Evolutionary conservation across 64 coral and sea anemone species (phyloP), one percentile per base, ranked within the genome.

Genomic region (Porites lutea): DNA sequence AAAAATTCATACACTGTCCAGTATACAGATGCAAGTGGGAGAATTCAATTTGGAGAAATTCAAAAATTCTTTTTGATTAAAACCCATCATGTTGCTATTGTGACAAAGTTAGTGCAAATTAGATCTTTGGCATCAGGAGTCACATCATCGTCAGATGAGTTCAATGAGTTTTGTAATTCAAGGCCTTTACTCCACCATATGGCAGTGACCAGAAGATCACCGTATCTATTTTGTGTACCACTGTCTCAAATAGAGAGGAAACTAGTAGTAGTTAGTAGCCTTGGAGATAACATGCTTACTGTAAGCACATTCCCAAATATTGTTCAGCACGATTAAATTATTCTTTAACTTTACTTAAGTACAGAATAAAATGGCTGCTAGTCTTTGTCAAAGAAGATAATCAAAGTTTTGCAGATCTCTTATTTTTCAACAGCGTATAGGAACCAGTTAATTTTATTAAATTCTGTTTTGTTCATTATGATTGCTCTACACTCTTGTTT

Each of bases 1-100:
- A 90, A 90, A 66, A 81, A 90, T 20, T 78, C 73, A 48, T 90
- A 90, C 12, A 90, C 88, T 71, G 76, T 90, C 18, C 73, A 82
- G 65, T 90, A 82, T 37, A 20, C 81, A 59, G 87, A 89, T 68
- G 87, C 72, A 65, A 89, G 59, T 64, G 87, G 74, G 49, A 78
- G 3, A 89, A 65, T 18, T 13, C 74, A 78, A 18, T 89, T 89
- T 78, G 74, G 87, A 16, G 87, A 89, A 89, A 78, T 89, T 48
- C 72, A 89, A 13, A 79, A 15, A 77, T 89, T 89, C 78, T 89
- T 44, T 13, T 15, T 89, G 49, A 15, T 89, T 48, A 12, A 77
- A 46, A 19, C 65, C 20, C 55, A 89, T 43, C 72, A 77, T 78
- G 73, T 78, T 78, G 87, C 87, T 53, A 19, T 89, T 4, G 59